phyloP scores from a whole-genome alignment of 2,113 vertebrate species.

The Silurus meridionalis region DNA sequence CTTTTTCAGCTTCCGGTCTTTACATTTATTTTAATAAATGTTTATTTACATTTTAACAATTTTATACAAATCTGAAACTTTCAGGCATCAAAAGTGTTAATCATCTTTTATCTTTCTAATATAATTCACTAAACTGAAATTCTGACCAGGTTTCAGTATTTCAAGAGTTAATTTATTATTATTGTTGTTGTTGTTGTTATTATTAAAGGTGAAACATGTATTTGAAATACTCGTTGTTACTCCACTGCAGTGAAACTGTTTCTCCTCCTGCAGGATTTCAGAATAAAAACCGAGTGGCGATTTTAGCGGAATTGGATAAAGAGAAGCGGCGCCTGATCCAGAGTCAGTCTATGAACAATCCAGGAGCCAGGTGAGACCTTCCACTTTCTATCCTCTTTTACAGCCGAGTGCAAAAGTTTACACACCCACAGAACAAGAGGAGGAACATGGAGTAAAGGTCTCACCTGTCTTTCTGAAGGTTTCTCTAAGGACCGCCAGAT shows the following conservation, averaged over 20 bases:
- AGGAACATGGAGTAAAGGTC: neutral
- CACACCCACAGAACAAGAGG: neutral
- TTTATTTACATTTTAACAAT: neutral
- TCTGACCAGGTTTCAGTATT: neutral
- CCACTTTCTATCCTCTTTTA: neutral
- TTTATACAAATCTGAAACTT: neutral
- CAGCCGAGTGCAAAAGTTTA: neutral
- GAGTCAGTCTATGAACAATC: slow-evolving; percentile 88
- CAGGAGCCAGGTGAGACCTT: slow-evolving; percentile 85
- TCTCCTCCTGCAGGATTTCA: slow-evolving; percentile 78
- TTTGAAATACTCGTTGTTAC: neutral
- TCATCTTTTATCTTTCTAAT: neutral
- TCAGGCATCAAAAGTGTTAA: neutral
- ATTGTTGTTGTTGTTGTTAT: neutral
- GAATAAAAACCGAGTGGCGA: slow-evolving; percentile 92
- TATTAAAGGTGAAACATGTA: neutral
- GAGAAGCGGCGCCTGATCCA: slow-evolving; percentile 94
- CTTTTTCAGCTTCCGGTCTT: neutral
- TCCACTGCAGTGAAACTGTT: neutral
- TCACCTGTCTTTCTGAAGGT: neutral
- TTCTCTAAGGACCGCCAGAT: neutral
- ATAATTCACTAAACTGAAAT: neutral
- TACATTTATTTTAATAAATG: neutral
- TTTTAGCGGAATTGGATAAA: slow-evolving; percentile 94
- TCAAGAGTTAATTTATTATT: neutral